Percentiles rank a stretch among this genome's conserved stretches.
Evolutionary conservation across 2,113 vertebrate genomes (phyloP).

Genomic region (Natator depressus): DNA sequence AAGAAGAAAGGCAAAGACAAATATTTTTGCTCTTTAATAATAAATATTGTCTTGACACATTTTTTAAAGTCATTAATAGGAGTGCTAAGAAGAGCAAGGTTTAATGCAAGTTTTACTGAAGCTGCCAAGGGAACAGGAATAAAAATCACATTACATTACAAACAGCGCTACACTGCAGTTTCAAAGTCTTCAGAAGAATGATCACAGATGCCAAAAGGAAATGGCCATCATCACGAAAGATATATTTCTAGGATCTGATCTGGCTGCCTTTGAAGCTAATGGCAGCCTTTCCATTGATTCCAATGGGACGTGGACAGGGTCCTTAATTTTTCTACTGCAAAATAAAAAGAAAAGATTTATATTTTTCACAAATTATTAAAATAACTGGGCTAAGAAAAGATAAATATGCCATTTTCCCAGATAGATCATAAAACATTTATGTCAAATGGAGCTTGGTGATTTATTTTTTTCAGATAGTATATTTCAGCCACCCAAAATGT

Average conservation of each 20-base stretch:
- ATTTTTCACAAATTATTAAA: neutral
- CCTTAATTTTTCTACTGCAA: neutral
- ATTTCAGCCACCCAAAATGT: neutral
- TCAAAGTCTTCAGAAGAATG: neutral
- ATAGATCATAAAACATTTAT: neutral
- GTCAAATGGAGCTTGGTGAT: neutral
- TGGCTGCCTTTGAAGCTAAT: neutral
- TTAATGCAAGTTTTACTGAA: neutral
- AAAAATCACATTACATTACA: neutral
- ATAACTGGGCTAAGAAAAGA: rapidly evolving
- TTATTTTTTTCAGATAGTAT: neutral
- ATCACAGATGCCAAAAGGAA: neutral
- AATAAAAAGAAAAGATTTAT: neutral
- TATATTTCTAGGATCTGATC: neutral
- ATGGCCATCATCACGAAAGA: neutral
- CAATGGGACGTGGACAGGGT: neutral
- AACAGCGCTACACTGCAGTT: neutral
- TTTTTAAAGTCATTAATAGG: neutral
- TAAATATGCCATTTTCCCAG: neutral
- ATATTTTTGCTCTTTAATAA: neutral
- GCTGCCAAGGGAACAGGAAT: rapidly evolving
- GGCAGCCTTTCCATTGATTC: neutral
- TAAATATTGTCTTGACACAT: neutral
- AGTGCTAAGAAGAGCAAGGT: too few species aligned
- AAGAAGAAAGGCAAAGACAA: neutral